These are phyloP conservation scores for Alces alces DNA, from an alignment of 2,113 vertebrate species.

Conservation along the genomic window DNA sequence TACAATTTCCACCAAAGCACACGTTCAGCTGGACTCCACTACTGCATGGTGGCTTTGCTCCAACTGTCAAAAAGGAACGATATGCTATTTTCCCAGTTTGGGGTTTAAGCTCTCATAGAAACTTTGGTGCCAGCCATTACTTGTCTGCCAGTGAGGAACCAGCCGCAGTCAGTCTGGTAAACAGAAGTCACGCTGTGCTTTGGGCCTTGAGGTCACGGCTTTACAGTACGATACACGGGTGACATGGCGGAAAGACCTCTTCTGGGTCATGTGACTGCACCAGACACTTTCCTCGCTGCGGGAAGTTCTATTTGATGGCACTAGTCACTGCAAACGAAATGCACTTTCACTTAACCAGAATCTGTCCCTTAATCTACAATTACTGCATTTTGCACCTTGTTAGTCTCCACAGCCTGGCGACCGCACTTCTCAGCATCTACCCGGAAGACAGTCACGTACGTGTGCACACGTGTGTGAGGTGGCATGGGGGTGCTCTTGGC, in stretches of 20 bases:
- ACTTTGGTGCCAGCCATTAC: not conserved
- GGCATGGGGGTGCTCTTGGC: fast-evolving
- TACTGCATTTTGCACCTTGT: not conserved
- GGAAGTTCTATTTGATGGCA: not conserved
- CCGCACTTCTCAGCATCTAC: not conserved
- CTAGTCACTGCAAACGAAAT: not conserved
- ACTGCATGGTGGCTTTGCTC: not conserved
- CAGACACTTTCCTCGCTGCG: fast-evolving
- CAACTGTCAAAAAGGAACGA: not conserved
- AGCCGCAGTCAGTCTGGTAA: not conserved
- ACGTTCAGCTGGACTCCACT: not conserved
- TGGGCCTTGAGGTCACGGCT: not conserved
- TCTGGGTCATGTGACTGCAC: not conserved
- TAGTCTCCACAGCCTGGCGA: not conserved
- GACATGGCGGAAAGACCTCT: not conserved
- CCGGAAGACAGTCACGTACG: fast-evolving
- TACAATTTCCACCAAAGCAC: no score
- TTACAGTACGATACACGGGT: not conserved
- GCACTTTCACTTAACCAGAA: not conserved
- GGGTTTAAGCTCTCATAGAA: not conserved
- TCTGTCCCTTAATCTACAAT: not conserved
- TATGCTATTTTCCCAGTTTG: not conserved
- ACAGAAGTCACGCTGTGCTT: not conserved
- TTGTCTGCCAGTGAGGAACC: not conserved
- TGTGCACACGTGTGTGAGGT: fast-evolving